Conservation (phyloP, 1,140 invertebrate species). For the Nymphalis io region DNA sequence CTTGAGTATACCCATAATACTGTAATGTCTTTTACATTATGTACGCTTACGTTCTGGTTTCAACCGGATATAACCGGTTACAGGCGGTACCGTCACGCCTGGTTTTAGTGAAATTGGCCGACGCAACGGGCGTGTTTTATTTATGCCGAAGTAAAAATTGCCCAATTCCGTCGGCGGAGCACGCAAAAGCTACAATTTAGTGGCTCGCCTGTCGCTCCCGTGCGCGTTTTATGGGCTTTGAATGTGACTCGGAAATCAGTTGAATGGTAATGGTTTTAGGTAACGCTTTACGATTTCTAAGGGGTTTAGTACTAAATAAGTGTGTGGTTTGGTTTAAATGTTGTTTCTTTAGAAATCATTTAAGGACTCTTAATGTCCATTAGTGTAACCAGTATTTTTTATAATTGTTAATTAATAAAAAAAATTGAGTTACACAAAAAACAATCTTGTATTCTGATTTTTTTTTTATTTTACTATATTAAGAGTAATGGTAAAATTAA, state of each 20-base stretch:
- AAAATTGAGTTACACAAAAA: too few relatives aligned
- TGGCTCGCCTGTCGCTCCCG: conserved; percentile 42
- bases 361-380: background rate
- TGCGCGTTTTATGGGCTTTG: conserved; percentile 46
- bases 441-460: too few relatives aligned
- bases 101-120: conserved; percentile 74
- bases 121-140: conserved; percentile 51
- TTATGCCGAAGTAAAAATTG: conserved; percentile 58
- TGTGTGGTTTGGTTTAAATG: background rate
- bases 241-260: conserved; percentile 49
- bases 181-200: conserved; percentile 57
- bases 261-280: conserved; percentile 39
- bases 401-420: too few relatives aligned
- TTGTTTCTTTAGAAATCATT: background rate
- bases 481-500: background rate
- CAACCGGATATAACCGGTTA: conserved; percentile 36
- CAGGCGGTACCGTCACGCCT: conserved; percentile 36
- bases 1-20: conserved; percentile 26
- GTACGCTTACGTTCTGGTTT: conserved; percentile 26
- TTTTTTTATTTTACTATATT: too few relatives aligned
- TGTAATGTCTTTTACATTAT: conserved; percentile 31
- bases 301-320: conserved; percentile 20
- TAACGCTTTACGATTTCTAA: conserved; percentile 25
- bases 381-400: background rate
- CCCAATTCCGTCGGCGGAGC: conserved; percentile 52